Evolutionary conservation across 2,113 vertebrate genomes (phyloP).

Genomic region (Macrotus californicus): DNA sequence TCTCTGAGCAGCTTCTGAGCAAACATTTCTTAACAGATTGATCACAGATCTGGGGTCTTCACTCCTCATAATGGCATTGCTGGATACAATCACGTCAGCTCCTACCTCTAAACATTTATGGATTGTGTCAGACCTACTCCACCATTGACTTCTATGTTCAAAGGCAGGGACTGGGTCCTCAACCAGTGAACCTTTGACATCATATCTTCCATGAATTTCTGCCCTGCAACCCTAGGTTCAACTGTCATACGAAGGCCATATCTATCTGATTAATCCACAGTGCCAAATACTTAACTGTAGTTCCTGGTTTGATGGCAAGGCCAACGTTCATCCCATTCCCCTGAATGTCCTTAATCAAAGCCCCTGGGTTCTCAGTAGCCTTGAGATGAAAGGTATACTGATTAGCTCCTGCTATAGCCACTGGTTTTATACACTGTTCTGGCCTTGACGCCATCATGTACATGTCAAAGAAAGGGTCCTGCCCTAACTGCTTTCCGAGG

Average conservation of each 20-base stretch:
- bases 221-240: constrained; percentile 96
- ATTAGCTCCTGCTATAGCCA: constrained; percentile 93
- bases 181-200: constrained; percentile 98
- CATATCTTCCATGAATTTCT: constrained; percentile 99
- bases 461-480: background rate
- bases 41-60: constrained; percentile 96
- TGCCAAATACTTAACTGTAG: constrained; percentile 91
- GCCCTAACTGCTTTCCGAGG: background rate
- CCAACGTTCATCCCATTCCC: constrained; percentile 98
- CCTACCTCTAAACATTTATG: constrained; percentile 98
- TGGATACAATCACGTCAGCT: constrained; percentile 98
- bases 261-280: constrained; percentile 96
- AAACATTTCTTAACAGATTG: constrained; percentile 89
- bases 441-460: background rate
- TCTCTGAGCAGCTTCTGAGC: constrained; percentile 95
- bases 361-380: constrained; percentile 90
- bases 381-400: constrained; percentile 97
- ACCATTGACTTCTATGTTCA: constrained; percentile 98
- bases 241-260: constrained; percentile 99
- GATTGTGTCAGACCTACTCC: constrained; percentile 94
- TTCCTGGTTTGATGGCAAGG: constrained; percentile 94
- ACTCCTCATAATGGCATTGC: constrained; percentile 94
- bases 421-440: constrained; percentile 79
- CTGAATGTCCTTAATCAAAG: constrained; percentile 93
- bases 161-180: constrained; percentile 93